A percentile compares a stretch with the other conserved stretches of the same genome.
Conservation (phyloP, 2,888 invertebrate genomes). For the Sesia bembeciformis region DNA sequence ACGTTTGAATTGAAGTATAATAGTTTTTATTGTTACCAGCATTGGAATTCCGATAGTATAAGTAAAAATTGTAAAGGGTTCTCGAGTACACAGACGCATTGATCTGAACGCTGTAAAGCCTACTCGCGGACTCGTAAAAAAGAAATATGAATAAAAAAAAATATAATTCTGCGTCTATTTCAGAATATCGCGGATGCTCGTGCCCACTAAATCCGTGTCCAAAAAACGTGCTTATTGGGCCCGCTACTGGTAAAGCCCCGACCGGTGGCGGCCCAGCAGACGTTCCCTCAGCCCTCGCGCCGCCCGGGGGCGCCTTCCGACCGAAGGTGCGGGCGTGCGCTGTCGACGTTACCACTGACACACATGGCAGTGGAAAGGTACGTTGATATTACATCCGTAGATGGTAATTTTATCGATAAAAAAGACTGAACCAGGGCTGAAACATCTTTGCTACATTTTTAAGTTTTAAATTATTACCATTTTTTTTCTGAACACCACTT, state of each 20-base stretch:
- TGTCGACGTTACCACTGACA: slow-evolving; percentile 49
- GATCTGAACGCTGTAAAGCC: too few relatives aligned
- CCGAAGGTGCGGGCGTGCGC: slow-evolving; percentile 67
- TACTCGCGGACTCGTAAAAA: too few relatives aligned
- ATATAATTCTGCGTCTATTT: background rate
- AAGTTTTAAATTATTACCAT: too few relatives aligned
- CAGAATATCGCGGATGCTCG: slow-evolving; percentile 80
- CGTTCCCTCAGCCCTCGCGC: slow-evolving; percentile 48
- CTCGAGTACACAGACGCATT: too few relatives aligned
- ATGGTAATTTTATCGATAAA: too few relatives aligned
- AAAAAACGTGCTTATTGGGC: slow-evolving; percentile 99
- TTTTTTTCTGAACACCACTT: too few relatives aligned
- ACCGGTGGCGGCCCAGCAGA: slow-evolving; percentile 75
- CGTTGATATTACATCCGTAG: too few relatives aligned
- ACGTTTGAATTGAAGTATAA: background rate
- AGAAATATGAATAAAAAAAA: too few relatives aligned
- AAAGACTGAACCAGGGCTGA: too few relatives aligned
- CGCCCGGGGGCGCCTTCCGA: slow-evolving; percentile 70
- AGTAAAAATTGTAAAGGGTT: too few relatives aligned
- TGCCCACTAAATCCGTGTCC: slow-evolving; percentile 96
- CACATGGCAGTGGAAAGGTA: slow-evolving; percentile 66
- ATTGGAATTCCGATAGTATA: too few relatives aligned
- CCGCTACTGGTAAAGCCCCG: slow-evolving; percentile 97
- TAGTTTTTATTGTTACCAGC: background rate
- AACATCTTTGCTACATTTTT: too few relatives aligned